These are phyloP conservation scores for Rafetus swinhoei DNA, from an alignment of 2,113 vertebrate species.

Conservation along the genomic window DNA sequence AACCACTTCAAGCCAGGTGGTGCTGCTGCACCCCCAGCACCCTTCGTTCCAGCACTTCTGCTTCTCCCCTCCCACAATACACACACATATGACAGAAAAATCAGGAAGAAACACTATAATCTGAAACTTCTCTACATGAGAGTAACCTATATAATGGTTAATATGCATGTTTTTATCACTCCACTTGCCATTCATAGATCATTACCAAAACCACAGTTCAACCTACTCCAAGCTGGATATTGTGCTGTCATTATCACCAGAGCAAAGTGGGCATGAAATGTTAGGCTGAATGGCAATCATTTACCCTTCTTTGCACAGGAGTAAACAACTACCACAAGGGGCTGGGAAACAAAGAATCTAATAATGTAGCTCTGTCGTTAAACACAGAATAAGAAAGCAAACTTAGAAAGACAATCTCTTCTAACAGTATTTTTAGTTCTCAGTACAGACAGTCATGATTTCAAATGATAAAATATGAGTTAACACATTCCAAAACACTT, in stretches of 20 bases:
- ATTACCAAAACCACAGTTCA: neutral
- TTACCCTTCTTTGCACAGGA: neutral
- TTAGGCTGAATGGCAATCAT: neutral
- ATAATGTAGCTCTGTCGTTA: neutral
- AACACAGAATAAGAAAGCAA: conserved; percentile 1
- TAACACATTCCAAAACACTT: conserved; percentile 66
- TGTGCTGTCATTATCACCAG: neutral
- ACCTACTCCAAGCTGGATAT: neutral
- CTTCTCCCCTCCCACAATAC: neutral
- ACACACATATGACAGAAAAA: neutral
- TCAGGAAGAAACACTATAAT: neutral
- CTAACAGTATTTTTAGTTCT: conserved; percentile 45
- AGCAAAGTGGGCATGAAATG: neutral
- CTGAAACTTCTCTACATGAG: neutral
- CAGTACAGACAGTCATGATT: conserved; percentile 51
- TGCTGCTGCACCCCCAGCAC: neutral
- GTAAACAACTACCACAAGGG: neutral
- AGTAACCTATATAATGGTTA: neutral
- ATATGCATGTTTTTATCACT: neutral
- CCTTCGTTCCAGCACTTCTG: neutral
- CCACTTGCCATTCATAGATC: neutral
- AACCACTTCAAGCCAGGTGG: neutral
- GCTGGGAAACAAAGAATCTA: neutral
- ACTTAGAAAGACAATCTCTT: neutral
- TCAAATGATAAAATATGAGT: conserved; percentile 66